Evolutionary conservation across 2,888 invertebrate species (phyloP), one percentile per base, ranked within the genome.

Genomic region (Tortrix viridana): DNA sequence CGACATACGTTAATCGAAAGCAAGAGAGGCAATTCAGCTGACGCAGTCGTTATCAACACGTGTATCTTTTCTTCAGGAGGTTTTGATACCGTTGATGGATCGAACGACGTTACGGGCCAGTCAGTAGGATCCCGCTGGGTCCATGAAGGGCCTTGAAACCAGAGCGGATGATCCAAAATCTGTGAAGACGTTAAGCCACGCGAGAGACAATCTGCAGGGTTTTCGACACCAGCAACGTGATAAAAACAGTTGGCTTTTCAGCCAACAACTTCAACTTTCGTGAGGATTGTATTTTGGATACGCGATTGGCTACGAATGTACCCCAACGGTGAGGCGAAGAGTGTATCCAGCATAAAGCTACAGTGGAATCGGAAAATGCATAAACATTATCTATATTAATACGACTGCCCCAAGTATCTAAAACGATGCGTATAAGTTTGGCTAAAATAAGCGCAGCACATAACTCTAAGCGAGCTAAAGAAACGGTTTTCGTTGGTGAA

Each of bases 81-180:
- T 46, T 43, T 43, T 3, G 43, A 43, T 16, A 43, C 16, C 6
- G 43, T 18, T 14, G 32, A 19, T 16, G 18, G 47, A 7, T 22
- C 16, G 16, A 56, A 19, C 1, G 46, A 12, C 19, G 2, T n/a
- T 41, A 60, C 19, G 3, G 53, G 47, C 60, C 60, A 60, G 3
- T 38, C 12, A 20, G 20, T 9, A 23, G 41, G 6, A 12, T 53
- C 57, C 9, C 46, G 43, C 22, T 52, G 32, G 18, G 41, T 22
- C 58, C 58, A 64, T 14, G 19, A 18, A 6, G 59, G 50, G 9
- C 64, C 59, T 7, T n/a, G n/a, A 16, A 55, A 59, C 64, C 64
- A 65, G 6, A 65, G 44, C 7, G 59, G 55, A 16, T 65, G 64
- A 16, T 32, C 23, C 14, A 46, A 22, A 26, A 63, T 12, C 48